Conservation (phyloP, 92 coral and sea anemone genomes). For the Palythoa heliodiscus region DNA sequence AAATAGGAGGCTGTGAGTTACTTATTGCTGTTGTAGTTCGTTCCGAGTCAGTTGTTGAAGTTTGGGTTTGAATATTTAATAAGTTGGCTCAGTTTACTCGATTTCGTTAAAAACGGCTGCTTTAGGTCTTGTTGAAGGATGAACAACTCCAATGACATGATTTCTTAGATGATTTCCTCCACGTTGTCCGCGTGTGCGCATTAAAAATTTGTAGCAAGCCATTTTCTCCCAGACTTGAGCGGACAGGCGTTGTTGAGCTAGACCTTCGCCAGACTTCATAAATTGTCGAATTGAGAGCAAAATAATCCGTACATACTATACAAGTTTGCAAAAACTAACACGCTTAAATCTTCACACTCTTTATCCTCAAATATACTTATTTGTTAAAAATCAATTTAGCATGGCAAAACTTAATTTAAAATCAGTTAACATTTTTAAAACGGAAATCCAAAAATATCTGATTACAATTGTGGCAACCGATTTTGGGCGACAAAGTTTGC, state of each 20-base stretch:
- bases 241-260: not conserved
- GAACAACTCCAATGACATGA: not conserved
- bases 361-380: too few species aligned
- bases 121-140: constrained; percentile 14
- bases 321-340: not conserved
- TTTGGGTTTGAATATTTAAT: constrained; percentile 10
- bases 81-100: constrained; percentile 11
- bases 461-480: too few species aligned
- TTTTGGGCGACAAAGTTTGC: too few species aligned
- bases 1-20: constrained; percentile 3
- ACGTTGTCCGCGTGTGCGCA: not conserved
- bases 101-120: constrained; percentile 10
- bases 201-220: not conserved
- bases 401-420: too few species aligned
- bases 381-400: too few species aligned
- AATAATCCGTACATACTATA: not conserved
- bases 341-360: too few species aligned
- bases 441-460: too few species aligned
- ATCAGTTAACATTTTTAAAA: too few species aligned
- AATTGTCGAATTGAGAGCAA: constrained; percentile 2
- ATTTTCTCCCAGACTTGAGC: not conserved
- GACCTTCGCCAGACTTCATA: not conserved
- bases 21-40: constrained; percentile 6
- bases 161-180: constrained; percentile 1
- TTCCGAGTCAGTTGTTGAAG: constrained; percentile 7